A percentile compares a stretch with the other conserved stretches of the same genome.
phyloP scores from a whole-genome alignment of 2,113 vertebrate genomes.

The Scomber colias region DNA sequence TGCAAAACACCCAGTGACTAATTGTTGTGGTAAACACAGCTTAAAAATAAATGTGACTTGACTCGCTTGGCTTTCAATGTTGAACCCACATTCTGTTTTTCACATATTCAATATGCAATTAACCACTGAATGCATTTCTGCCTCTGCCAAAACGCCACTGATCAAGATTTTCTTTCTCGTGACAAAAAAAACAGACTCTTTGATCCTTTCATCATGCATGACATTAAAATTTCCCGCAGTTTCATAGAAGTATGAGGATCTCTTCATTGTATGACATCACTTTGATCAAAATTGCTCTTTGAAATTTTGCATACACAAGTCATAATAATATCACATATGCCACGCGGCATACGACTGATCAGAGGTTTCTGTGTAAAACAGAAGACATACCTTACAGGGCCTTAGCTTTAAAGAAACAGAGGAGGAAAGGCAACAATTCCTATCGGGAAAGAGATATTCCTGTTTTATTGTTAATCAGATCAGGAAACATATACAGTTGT shows the following conservation, averaged over 20 bases:
- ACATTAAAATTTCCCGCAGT: slow-evolving; percentile 49
- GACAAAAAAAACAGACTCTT: slow-evolving; percentile 55
- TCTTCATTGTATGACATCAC: slow-evolving; percentile 54
- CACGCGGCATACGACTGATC: slow-evolving; percentile 21
- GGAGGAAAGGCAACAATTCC: background rate
- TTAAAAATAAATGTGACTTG: background rate
- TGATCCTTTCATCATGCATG: slow-evolving; percentile 55
- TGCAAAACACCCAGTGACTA: slow-evolving; percentile 5
- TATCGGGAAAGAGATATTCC: background rate
- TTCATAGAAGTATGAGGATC: slow-evolving; percentile 44
- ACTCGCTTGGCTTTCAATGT: background rate
- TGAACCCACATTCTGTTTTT: slow-evolving; percentile 7
- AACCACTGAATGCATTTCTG: slow-evolving; percentile 33
- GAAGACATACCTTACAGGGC: slow-evolving; percentile 1
- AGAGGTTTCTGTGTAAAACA: slow-evolving; percentile 52
- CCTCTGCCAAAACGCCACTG: slow-evolving; percentile 25
- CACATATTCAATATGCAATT: slow-evolving; percentile 38
- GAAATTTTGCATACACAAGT: slow-evolving; percentile 60
- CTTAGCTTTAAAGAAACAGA: slow-evolving; percentile 14
- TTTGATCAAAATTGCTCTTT: slow-evolving; percentile 76
- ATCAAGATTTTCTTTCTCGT: slow-evolving; percentile 40
- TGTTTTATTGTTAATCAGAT: background rate
- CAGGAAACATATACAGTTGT: too few relatives aligned
- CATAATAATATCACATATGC: slow-evolving; percentile 21
- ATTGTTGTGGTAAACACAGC: background rate